Evolutionary conservation across 2,113 vertebrate species (phyloP).

Genomic region (Narcine bancroftii): DNA sequence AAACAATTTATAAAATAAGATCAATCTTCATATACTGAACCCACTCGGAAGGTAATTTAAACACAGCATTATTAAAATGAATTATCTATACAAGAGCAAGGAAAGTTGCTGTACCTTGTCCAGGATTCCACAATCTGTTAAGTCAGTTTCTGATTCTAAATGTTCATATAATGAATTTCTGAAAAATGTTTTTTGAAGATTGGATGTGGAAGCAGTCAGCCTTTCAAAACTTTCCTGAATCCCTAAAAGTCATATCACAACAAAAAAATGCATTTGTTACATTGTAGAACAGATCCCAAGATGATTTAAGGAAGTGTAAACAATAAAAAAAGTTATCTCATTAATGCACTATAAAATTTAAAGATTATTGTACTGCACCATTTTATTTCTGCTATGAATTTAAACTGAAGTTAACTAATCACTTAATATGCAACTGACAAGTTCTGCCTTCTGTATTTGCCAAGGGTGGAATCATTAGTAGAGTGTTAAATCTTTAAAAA

Average conservation of each 20-base stretch:
- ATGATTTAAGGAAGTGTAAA: background rate
- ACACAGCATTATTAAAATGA: background rate
- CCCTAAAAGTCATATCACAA: background rate
- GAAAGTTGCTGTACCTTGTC: constrained; percentile 23
- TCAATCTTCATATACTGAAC: constrained; percentile 4
- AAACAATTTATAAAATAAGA: too few species aligned
- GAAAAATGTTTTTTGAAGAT: constrained; percentile 6
- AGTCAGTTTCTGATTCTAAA: constrained; percentile 32
- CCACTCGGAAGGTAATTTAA: background rate
- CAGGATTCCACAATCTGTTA: constrained; percentile 9
- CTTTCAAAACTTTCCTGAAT: constrained; percentile 38
- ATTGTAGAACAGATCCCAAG: background rate
- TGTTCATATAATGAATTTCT: constrained; percentile 23
- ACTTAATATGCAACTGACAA: too few species aligned
- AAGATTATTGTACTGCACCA: too few species aligned
- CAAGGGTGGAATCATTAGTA: too few species aligned
- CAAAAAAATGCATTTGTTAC: background rate
- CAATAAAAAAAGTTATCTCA: background rate
- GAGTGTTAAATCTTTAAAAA: too few species aligned
- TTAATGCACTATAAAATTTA: too few species aligned
- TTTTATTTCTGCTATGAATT: too few species aligned
- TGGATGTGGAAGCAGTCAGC: constrained; percentile 29
- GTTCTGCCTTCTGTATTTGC: too few species aligned
- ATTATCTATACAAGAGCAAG: background rate
- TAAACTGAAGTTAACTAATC: too few species aligned